Conservation (phyloP, 2,113 vertebrate species). For the Callospermophilus lateralis region DNA sequence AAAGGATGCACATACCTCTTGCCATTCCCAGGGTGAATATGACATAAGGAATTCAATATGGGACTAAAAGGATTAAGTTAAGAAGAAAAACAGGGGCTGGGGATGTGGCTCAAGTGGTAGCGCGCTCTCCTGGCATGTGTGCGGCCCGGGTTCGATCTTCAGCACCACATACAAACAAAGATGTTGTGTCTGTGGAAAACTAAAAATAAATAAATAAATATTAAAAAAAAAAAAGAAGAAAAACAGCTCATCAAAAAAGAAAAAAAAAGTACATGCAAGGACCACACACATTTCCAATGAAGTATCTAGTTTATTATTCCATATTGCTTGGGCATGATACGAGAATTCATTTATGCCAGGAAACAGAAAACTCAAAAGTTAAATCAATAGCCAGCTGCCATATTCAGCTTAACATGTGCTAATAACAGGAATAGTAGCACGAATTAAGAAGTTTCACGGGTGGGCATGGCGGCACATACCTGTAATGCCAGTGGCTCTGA, state of each 20-base stretch:
- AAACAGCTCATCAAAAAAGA: background rate
- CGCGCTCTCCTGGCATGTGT: too few species aligned
- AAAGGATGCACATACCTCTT: background rate
- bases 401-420: background rate
- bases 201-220: too few species aligned
- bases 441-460: background rate
- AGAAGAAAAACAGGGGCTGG: constrained; percentile 44
- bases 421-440: background rate
- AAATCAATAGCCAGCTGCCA: background rate
- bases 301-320: constrained; percentile 26
- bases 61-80: constrained; percentile 38
- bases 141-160: too few species aligned
- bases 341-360: constrained; percentile 45
- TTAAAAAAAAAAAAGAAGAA: too few species aligned
- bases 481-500: too few species aligned
- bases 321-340: background rate
- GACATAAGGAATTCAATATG: constrained; percentile 22
- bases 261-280: background rate
- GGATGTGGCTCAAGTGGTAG: too few species aligned
- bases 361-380: constrained; percentile 44
- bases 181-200: too few species aligned
- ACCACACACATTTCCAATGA: constrained; percentile 63
- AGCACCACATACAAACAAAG: too few species aligned
- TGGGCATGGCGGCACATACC: too few species aligned
- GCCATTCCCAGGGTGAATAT: background rate